Base-by-base conservation (phyloP, 2,888 invertebrate genomes). In the Thereva unica region DNA sequence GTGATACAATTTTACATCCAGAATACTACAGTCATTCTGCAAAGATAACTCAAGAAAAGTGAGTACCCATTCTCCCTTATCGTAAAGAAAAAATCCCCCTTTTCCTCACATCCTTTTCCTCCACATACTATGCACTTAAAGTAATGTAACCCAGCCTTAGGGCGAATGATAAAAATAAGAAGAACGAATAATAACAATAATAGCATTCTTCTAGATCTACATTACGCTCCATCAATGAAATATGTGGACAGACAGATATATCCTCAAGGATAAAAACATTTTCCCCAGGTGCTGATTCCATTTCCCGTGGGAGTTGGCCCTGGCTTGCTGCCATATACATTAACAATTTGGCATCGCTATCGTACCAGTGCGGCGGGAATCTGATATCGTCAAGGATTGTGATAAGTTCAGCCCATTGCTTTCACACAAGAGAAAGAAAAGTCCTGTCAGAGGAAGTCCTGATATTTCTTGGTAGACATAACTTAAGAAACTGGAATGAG, bases 261-360 rank as follows among this genome's bases (percentile, higher is more conserved):
- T 23, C 23, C 10, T 12, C 23, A 23, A 34, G 4, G 8, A 8
- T 23, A 50, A 50, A 50, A 8, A 23, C 9, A 50, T 40, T 63
- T 34, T 37, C 78, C 5, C 70, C 74, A 3, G 73, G 74, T 7
- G 79, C 79, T 0, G 42, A 81, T 5, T 71, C 74, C 1, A 67
- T 67, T 37, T 9, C 40, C 9, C 80, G 84, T 1, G 86, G 86
- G 1, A 85, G 86, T 23, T 86, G 88, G 86, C 89, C 89, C 0
- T 89, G 89, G 89, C 74, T 89, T 57, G 86, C 83, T 0, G 89
- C 88, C 0, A 82, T 89, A 35, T 89, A 86, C 72, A 80, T 84
- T 55, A 81, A 83, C 10, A 84, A 82, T 67, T 68, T 75, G 8
- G 84, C 82, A 8, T 80, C 82, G 5, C 73, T 86, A 40, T 78